Conservation (phyloP, 2,113 vertebrate species). For the Recurvirostra avosetta region DNA sequence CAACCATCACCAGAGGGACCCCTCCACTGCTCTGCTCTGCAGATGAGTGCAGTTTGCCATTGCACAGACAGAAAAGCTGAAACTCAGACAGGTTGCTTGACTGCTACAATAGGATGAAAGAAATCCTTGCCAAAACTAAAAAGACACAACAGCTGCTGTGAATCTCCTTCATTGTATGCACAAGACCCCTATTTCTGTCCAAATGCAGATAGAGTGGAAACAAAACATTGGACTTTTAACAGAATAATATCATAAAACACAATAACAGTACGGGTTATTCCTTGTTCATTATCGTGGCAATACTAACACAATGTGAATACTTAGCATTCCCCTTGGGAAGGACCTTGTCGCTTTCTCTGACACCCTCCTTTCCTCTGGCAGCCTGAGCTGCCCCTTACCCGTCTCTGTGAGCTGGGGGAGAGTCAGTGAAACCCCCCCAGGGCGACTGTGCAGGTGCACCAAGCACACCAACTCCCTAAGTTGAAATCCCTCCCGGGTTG, state of each 20-base stretch:
- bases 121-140: background rate
- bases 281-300: background rate
- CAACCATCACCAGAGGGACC: background rate
- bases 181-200: background rate
- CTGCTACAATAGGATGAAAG: background rate
- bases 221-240: background rate
- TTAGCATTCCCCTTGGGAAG: background rate
- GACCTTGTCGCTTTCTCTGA: background rate
- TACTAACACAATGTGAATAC: background rate
- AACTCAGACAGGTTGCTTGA: background rate
- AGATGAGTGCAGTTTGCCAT: background rate
- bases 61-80: background rate
- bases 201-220: background rate
- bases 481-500: accelerated
- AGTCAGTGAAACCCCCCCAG: accelerated
- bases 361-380: background rate
- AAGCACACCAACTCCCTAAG: background rate
- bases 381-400: background rate
- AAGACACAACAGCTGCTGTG: background rate
- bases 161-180: background rate
- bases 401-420: background rate
- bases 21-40: background rate
- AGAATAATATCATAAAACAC: background rate
- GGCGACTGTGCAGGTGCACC: accelerated
- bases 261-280: background rate